Evolutionary conservation across 2,113 vertebrate genomes (phyloP), one percentile per base, ranked within the genome.

Genomic region (Regulus satrapa): DNA sequence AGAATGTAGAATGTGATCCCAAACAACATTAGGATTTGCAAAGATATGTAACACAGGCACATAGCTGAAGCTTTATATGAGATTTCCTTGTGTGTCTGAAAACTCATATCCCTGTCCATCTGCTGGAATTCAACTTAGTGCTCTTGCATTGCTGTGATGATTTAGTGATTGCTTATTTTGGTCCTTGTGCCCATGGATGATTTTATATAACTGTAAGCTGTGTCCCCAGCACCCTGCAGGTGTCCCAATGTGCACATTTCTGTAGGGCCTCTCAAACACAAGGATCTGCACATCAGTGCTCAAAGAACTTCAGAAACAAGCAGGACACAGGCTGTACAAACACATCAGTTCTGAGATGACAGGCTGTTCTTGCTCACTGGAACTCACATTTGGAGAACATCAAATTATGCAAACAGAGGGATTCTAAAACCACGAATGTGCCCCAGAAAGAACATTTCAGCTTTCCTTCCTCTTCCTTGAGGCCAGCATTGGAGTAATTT

Each of bases 401-500:
- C 23, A 82, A 43, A 68, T 94, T 73, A 82, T 34, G 66, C 74
- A 89, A 92, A 79, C 58, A 32, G 36, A 80, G 29, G 48, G 78
- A 40, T 84, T 85, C 32, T 59, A 48, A 91, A 73, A 91, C 21
- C 40, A 55, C 0, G 3, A 59, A 71, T 86, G 59, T 92, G 83
- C 56, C 79, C 83, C 43, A 46, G 89, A 64, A 92, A 67, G 88
- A 92, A 48, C 64, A 55, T 51, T 81, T 81, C 32, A 51, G 14
- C 56, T 93, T 90, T 77, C 23, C 32, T 93, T 86, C 63, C 85
- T 86, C 72, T 82, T 94, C 68, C 61, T n/a, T 0, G 0, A 88
- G 76, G 91, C 48, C 75, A 86, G 59, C 21, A 54, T 55, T 32
- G 32, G 68, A 0, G 1, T 46, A 40, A 84, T 18, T 73, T 2